phyloP scores from a whole-genome alignment of 2,888 invertebrate species.

The Agrotis puta region DNA sequence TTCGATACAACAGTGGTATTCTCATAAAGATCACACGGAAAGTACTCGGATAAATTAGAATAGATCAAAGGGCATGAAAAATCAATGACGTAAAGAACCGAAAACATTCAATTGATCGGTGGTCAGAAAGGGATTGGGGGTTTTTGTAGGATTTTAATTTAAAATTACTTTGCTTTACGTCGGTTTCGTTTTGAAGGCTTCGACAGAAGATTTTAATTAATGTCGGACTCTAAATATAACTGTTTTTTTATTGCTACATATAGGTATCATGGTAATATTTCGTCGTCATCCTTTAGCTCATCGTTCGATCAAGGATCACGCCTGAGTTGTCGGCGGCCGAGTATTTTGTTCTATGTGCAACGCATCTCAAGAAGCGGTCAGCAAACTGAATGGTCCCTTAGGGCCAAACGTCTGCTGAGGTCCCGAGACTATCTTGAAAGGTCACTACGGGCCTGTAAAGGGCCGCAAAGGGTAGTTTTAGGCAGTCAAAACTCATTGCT shows the following conservation, averaged over 20 bases:
- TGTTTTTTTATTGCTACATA: slow-evolving; percentile 30
- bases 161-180: slow-evolving; percentile 78
- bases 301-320: too few relatives aligned
- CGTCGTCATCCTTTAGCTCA: too few relatives aligned
- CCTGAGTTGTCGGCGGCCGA: too few relatives aligned
- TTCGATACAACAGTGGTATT: slow-evolving; percentile 22
- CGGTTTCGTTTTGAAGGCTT: slow-evolving; percentile 62
- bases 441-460: too few relatives aligned
- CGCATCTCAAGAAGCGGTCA: too few relatives aligned
- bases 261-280: neutral
- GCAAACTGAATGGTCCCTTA: too few relatives aligned
- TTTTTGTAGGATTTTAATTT: slow-evolving; percentile 86
- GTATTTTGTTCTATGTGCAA: too few relatives aligned
- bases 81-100: slow-evolving; percentile 82
- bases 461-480: too few relatives aligned
- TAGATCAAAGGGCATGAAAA: slow-evolving; percentile 83
- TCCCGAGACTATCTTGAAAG: too few relatives aligned
- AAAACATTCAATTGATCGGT: slow-evolving; percentile 83
- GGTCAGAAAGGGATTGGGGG: slow-evolving; percentile 80
- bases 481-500: too few relatives aligned
- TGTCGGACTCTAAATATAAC: slow-evolving; percentile 34
- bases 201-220: slow-evolving; percentile 68
- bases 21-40: slow-evolving; percentile 26
- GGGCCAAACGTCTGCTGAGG: too few relatives aligned
- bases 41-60: slow-evolving; percentile 75